Evolutionary conservation across 2,888 invertebrate genomes (phyloP).

Genomic region (Macrosiphum euphorbiae): DNA sequence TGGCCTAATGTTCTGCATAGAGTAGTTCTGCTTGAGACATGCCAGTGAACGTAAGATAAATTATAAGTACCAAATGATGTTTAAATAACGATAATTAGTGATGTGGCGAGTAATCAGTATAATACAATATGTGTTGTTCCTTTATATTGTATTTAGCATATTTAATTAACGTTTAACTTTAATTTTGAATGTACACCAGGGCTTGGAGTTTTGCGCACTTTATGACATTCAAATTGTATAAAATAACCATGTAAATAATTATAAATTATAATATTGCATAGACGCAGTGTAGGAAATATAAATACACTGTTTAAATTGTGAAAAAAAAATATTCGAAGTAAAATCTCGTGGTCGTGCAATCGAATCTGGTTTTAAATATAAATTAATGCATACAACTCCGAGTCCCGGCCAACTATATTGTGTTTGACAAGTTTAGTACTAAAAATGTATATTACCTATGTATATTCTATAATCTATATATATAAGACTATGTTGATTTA

Average conservation of each 20-base stretch:
- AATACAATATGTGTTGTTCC: background rate
- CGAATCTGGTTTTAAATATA: background rate
- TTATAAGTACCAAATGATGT: background rate
- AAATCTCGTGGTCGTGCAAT: background rate
- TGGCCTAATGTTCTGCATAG: background rate
- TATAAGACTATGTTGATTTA: background rate
- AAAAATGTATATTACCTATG: background rate
- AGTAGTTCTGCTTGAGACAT: background rate
- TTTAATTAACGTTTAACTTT: background rate
- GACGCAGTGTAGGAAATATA: background rate
- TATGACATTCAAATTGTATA: background rate
- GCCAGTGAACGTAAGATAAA: background rate
- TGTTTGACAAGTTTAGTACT: background rate
- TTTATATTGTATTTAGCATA: background rate
- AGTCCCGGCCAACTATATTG: background rate
- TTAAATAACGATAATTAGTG: background rate
- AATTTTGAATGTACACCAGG: background rate
- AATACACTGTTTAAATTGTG: background rate
- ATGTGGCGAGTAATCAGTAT: background rate
- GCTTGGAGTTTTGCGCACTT: background rate
- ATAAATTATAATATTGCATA: background rate
- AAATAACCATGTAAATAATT: too few species aligned
- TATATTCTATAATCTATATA: background rate
- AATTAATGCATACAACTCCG: background rate
- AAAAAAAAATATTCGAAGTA: background rate